Evolutionary conservation across 2,888 invertebrate genomes (phyloP), one percentile per base, ranked within the genome.

Genomic region (Serripes groenlandicus): DNA sequence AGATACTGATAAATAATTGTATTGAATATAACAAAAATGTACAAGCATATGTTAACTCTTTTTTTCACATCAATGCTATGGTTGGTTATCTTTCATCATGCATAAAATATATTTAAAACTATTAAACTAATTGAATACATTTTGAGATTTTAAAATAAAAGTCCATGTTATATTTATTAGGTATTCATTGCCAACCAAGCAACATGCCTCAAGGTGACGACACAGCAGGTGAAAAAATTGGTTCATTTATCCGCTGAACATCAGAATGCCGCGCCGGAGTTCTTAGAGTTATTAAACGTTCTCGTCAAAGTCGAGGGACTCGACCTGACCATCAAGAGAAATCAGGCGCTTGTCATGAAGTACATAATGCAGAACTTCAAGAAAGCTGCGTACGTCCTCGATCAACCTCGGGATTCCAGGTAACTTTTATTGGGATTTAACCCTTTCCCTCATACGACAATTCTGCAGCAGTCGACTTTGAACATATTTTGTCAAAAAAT

Each of bases 281-380:
- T 93, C 73, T 89, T 94, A 23, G 92, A 93, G 34, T 90, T 94
- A 15, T 89, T 94, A 0, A 89, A 90, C 34, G 92, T 91, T 9
- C 88, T 94, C n/a, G 93, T 93, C 34, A 94, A 93, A 85, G 93
- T 93, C 18, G 92, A 93, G 70, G 92, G 92, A 9, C 90, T 93
- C 4, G 93, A 93, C 64, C 81, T 94, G 72, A 93, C 94, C 26
- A 91, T 94, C 84, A 94, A 94, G 83, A 81, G 94, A 18, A 94
- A 94, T 86, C 94, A 94, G 80, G 93, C 93, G 0, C 90, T 94
- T 21, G 94, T 94, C 7, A 94, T 94, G 93, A 94, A 94, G 86
- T 94, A 93, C 82, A 92, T 94, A 70, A 93, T 94, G 93, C 94
- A 94, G 85, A 93, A 93, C 79, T 94, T 93, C 89, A 92, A 91